Evolutionary conservation across 2,113 vertebrate species (phyloP).

Genomic region (Falco punctatus): DNA sequence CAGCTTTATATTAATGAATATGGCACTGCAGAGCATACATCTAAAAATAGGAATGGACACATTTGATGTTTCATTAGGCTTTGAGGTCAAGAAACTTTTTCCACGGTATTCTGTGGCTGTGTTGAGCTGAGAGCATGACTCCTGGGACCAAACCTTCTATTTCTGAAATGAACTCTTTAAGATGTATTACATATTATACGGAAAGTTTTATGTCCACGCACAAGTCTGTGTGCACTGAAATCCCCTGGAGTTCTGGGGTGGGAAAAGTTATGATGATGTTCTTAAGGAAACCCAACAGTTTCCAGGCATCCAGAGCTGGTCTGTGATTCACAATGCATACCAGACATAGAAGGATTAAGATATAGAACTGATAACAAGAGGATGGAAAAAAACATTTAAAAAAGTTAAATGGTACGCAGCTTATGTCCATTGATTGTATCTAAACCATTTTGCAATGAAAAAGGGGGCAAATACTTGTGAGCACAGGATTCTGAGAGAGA

Average conservation of each 20-base stretch:
- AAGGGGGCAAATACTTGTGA: not conserved
- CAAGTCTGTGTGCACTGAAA: not conserved
- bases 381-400: not conserved
- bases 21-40: not conserved
- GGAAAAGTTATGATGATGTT: not conserved
- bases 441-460: not conserved
- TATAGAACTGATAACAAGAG: conserved; percentile 32
- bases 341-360: conserved; percentile 64
- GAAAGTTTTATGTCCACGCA: not conserved
- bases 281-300: not conserved
- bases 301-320: conserved; percentile 25
- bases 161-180: not conserved
- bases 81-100: conserved; percentile 46
- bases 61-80: conserved; percentile 16
- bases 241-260: not conserved
- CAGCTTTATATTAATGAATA: conserved; percentile 48
- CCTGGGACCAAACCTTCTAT: not conserved
- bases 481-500: not conserved
- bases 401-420: not conserved
- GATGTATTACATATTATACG: not conserved
- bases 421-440: not conserved
- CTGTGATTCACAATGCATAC: conserved; percentile 57
- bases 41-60: conserved; percentile 53
- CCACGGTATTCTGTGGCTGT: not conserved
- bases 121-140: not conserved